These are phyloP conservation scores for Saccopteryx leptura DNA, from an alignment of 2,113 vertebrate genomes.

Conservation along the genomic window DNA sequence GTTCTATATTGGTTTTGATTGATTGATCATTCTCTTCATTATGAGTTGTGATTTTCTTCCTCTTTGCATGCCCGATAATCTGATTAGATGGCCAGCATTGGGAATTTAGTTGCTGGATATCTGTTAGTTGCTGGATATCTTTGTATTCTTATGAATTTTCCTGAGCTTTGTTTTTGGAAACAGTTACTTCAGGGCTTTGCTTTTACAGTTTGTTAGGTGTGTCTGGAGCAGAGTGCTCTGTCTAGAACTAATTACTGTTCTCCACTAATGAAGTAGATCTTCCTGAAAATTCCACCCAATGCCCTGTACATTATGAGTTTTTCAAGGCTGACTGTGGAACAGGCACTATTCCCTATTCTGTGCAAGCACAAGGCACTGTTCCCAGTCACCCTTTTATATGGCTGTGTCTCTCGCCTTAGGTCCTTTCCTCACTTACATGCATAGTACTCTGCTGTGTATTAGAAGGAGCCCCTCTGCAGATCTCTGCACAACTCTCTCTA, in stretches of 20 bases:
- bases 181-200: not conserved
- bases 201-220: not conserved
- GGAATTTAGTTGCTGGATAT: constrained; percentile 18
- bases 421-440: not conserved
- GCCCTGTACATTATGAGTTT: not conserved
- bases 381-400: not conserved
- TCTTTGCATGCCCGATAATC: not conserved
- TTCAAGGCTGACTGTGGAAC: not conserved
- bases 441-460: not conserved
- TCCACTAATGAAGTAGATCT: not conserved
- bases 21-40: not conserved
- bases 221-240: not conserved
- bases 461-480: not conserved
- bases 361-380: not conserved
- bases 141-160: constrained; percentile 1
- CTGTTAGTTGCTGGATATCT: constrained; percentile 24
- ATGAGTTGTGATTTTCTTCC: not conserved
- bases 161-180: constrained; percentile 44
- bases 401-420: not conserved
- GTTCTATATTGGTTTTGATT: constrained; percentile 14
- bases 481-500: not conserved
- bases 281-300: not conserved
- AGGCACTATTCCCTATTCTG: not conserved
- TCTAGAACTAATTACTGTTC: not conserved
- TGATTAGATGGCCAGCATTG: not conserved